Percentiles rank a stretch among this genome's conserved stretches.
These are phyloP conservation scores for Acronicta aceris DNA, from an alignment of 2,888 invertebrate genomes.

Conservation along the genomic window DNA sequence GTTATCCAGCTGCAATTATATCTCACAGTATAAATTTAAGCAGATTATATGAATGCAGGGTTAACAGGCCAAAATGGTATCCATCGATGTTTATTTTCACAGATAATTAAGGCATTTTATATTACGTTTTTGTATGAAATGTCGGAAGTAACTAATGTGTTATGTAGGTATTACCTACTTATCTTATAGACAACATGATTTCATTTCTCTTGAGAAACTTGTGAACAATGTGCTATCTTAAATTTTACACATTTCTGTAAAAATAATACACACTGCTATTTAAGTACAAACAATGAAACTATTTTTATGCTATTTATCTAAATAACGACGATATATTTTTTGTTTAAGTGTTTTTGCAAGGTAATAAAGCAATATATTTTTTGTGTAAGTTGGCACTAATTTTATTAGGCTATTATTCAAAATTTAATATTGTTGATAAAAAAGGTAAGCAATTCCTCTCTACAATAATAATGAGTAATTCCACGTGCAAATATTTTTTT, in stretches of 20 bases:
- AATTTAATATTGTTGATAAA: not conserved
- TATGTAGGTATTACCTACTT: not conserved
- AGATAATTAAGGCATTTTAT: not conserved
- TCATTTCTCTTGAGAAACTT: constrained; percentile 28
- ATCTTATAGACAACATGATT: constrained; percentile 4
- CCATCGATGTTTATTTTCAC: too few relatives aligned
- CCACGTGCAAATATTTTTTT: not conserved
- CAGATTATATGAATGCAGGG: too few relatives aligned
- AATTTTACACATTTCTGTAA: constrained; percentile 17
- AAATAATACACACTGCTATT: not conserved
- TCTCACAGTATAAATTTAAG: not conserved
- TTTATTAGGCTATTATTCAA: not conserved
- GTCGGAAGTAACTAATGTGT: not conserved
- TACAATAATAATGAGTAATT: not conserved
- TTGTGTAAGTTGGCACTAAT: not conserved
- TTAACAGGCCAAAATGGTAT: too few relatives aligned
- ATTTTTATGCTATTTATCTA: constrained; percentile 2
- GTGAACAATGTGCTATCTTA: constrained; percentile 23
- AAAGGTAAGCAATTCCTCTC: not conserved
- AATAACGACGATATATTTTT: not conserved
- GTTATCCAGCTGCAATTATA: too few relatives aligned
- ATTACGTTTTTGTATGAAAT: not conserved
- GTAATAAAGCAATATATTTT: not conserved
- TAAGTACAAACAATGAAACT: constrained; percentile 4
- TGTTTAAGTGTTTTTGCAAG: not conserved